Evolutionary conservation across 2,113 vertebrate genomes (phyloP).

Genomic region (Myrmophylax atrothorax): DNA sequence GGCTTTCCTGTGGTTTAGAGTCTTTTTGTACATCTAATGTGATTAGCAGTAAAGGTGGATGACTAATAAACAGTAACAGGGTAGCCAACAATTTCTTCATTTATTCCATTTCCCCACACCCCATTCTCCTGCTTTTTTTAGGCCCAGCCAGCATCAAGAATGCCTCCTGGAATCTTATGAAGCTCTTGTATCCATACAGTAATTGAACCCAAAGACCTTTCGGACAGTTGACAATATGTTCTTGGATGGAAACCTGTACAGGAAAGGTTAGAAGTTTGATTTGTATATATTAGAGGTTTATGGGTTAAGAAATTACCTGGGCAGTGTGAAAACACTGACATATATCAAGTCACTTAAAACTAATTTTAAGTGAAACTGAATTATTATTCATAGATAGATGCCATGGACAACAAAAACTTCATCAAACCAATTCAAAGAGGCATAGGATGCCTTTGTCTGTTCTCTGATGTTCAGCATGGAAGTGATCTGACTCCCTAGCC

Average conservation of each 20-base stretch:
- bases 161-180: neutral
- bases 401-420: neutral
- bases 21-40: neutral
- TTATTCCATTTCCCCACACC: accelerated
- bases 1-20: neutral
- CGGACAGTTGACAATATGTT: neutral
- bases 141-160: neutral
- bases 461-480: neutral
- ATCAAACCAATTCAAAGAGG: neutral
- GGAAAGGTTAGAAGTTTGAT: neutral
- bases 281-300: neutral
- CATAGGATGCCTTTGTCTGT: neutral
- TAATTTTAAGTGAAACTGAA: neutral
- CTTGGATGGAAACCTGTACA: neutral
- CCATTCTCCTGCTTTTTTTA: neutral
- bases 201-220: neutral
- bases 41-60: neutral
- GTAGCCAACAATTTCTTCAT: neutral
- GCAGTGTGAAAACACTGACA: neutral
- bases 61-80: neutral
- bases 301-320: neutral
- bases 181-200: neutral
- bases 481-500: neutral
- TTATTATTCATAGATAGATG: neutral
- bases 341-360: neutral